phyloP scores from a whole-genome alignment of 1,140 invertebrate species.

The Drosophila dunni region DNA sequence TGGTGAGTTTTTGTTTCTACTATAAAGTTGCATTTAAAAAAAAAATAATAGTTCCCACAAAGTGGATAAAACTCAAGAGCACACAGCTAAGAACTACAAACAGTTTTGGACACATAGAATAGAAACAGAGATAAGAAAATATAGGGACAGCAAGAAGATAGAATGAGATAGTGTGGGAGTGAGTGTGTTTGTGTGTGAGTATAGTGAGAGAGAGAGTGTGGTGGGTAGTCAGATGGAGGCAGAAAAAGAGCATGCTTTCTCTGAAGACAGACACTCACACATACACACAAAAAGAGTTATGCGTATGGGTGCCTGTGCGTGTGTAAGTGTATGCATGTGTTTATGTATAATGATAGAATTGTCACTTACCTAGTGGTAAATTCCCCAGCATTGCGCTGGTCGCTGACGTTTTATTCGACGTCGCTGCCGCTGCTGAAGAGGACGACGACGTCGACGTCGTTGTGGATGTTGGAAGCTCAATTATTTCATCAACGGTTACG shows the following conservation, averaged over 20 bases:
- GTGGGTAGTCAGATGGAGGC: conserved; percentile 34
- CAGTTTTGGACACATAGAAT: conserved; percentile 11
- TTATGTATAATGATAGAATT: conserved; percentile 23
- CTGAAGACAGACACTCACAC: conserved; percentile 11
- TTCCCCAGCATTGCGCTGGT: conserved; percentile 80
- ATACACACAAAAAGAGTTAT: not conserved
- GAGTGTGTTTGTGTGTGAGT: conserved; percentile 29
- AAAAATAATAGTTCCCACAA: conserved; percentile 6
- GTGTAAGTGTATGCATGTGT: conserved; percentile 6
- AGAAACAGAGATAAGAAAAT: conserved; percentile 40
- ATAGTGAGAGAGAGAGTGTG: conserved; percentile 22
- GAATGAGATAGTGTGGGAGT: conserved; percentile 42
- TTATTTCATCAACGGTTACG: conserved; percentile 82
- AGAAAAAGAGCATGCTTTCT: conserved; percentile 36
- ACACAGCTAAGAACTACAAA: conserved; percentile 42
- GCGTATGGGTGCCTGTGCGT: conserved; percentile 4
- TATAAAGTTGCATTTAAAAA: not conserved
- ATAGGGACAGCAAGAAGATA: conserved; percentile 33
- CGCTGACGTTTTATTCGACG: conserved; percentile 48
- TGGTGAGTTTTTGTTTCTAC: conserved; percentile 26
- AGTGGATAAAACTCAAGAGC: conserved; percentile 56
- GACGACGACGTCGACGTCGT: conserved; percentile 49
- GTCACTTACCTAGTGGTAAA: conserved; percentile 83
- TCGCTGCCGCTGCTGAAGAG: conserved; percentile 25
- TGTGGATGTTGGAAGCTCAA: conserved; percentile 76